These are phyloP conservation scores for Scarus forsteni DNA, from an alignment of 2,797 vertebrate genomes.

Conservation along the genomic window DNA sequence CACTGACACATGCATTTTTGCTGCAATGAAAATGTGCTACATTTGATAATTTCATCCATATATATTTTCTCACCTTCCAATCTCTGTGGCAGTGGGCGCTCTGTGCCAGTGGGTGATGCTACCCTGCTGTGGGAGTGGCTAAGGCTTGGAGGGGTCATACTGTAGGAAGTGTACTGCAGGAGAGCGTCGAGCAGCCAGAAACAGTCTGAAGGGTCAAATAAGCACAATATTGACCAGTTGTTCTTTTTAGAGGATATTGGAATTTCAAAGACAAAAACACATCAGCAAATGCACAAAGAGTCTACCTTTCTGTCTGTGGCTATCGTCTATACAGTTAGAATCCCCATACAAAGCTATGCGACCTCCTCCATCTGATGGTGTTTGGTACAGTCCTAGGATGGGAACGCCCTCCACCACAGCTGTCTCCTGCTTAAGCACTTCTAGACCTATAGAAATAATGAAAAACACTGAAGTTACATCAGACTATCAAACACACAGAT, in stretches of 20 bases:
- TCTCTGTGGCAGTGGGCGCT: conserved; percentile 88
- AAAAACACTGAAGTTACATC: background rate
- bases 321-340: conserved; percentile 98
- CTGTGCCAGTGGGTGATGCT: conserved; percentile 85
- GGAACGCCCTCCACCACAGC: conserved; percentile 93
- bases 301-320: conserved; percentile 97
- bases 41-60: background rate
- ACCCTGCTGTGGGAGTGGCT: conserved; percentile 93
- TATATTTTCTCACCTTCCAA: conserved; percentile 89
- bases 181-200: conserved; percentile 97
- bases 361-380: conserved; percentile 91
- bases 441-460: conserved; percentile 85
- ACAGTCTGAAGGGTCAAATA: conserved; percentile 86
- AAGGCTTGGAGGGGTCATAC: conserved; percentile 94
- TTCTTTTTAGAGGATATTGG: background rate
- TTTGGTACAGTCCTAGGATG: conserved; percentile 95
- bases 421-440: conserved; percentile 97
- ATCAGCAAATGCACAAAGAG: too few species aligned
- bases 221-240: background rate
- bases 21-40: background rate
- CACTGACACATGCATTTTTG: background rate
- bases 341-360: conserved; percentile 95
- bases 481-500: conserved; percentile 6
- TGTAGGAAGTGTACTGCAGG: conserved; percentile 95
- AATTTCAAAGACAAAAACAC: background rate